These are phyloP conservation scores for Drosophila kanapiae DNA, from an alignment of 1,140 invertebrate species.

Conservation along the genomic window DNA sequence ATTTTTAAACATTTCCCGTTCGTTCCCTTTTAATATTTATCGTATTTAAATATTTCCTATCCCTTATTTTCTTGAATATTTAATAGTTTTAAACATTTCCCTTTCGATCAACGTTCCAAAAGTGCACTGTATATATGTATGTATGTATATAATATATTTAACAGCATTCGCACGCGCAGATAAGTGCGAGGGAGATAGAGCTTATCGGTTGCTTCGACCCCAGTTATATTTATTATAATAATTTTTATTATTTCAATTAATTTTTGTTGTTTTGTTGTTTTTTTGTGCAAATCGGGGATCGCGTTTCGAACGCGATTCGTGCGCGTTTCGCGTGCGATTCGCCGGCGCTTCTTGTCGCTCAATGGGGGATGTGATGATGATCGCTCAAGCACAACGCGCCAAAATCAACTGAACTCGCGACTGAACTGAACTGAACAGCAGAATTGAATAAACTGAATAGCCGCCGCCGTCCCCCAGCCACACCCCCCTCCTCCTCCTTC, in stretches of 20 bases:
- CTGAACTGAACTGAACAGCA: slow-evolving; percentile 26
- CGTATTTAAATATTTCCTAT: no score
- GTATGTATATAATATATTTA: slow-evolving; percentile 13
- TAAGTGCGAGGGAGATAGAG: slow-evolving; percentile 2
- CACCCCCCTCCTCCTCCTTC: no score
- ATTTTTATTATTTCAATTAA: not conserved
- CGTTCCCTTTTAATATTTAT: no score
- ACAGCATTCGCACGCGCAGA: slow-evolving; percentile 11
- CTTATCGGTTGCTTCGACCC: slow-evolving; percentile 24
- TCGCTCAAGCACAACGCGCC: slow-evolving; percentile 55
- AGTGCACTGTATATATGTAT: not conserved
- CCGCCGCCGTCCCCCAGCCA: not conserved
- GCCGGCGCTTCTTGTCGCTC: slow-evolving; percentile 11
- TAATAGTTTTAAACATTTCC: no score
- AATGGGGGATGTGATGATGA: slow-evolving; percentile 8
- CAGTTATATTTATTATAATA: slow-evolving; percentile 2
- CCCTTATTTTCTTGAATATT: no score
- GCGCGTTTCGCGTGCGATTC: slow-evolving; percentile 20
- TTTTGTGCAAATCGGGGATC: slow-evolving; percentile 5
- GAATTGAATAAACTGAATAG: slow-evolving; percentile 38
- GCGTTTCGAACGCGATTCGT: slow-evolving; percentile 24
- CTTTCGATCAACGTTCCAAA: no score
- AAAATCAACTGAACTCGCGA: slow-evolving; percentile 49
- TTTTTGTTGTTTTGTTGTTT: not conserved
- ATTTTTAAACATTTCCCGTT: no score